Conservation (phyloP, 1,140 invertebrate genomes). For the Holcopasites calliopsidis region DNA sequence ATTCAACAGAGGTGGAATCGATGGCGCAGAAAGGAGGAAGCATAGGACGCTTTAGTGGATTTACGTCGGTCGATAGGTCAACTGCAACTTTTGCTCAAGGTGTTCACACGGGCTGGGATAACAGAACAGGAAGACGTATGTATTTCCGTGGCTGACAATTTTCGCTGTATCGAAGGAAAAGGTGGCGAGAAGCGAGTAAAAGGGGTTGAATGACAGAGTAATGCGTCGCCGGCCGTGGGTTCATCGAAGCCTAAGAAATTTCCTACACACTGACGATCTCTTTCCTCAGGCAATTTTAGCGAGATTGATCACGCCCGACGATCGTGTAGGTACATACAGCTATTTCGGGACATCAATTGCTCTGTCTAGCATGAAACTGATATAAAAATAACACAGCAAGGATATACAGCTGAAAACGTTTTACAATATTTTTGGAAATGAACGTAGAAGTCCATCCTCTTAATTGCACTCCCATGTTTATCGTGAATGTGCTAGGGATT, state of each 20-base stretch:
- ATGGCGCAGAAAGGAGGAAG: neutral
- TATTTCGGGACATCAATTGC: constrained; percentile 13
- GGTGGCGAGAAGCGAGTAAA: neutral
- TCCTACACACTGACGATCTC: constrained; percentile 16
- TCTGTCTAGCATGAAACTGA: constrained; percentile 46
- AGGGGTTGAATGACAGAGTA: neutral
- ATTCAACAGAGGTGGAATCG: neutral
- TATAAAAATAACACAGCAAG: constrained; percentile 34
- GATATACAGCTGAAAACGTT: neutral
- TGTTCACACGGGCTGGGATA: neutral
- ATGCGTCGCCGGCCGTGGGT: neutral
- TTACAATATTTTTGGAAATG: too few relatives aligned
- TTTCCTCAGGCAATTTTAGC: constrained; percentile 41
- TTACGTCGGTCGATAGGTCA: constrained; percentile 18
- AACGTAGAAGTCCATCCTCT: too few relatives aligned
- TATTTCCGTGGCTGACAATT: constrained; percentile 25
- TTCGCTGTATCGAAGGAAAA: neutral
- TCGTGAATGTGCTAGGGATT: too few relatives aligned
- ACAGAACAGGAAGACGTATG: constrained; percentile 31
- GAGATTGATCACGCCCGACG: constrained; percentile 52
- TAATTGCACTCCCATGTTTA: too few relatives aligned
- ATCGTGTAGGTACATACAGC: constrained; percentile 55
- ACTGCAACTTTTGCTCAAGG: neutral
- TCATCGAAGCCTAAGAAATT: constrained; percentile 48
- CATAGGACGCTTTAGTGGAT: constrained; percentile 8